phyloP scores from a whole-genome alignment of 1,140 invertebrate species.

The Cyphomyrmex costatus region DNA sequence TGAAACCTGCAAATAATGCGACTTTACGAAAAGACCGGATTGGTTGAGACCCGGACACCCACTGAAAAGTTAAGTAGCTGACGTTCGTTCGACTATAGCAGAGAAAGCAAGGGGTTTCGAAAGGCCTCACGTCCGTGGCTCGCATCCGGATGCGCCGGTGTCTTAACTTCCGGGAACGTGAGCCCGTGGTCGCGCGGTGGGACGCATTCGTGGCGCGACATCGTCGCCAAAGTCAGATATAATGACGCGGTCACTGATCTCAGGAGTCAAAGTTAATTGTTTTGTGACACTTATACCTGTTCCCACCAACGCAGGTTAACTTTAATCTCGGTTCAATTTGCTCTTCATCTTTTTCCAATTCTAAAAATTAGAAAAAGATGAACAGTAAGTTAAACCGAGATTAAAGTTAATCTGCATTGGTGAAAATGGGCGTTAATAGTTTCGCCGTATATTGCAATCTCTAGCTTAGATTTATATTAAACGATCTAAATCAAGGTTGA shows the following conservation, averaged over 20 bases:
- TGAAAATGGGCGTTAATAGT: too few relatives aligned
- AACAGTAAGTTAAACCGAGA: too few relatives aligned
- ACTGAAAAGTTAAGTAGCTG: constrained; percentile 54
- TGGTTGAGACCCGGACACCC: constrained; percentile 8
- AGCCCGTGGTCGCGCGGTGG: constrained; percentile 74
- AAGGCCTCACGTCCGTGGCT: constrained; percentile 81
- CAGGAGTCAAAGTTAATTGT: constrained; percentile 36
- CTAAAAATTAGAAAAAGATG: too few relatives aligned
- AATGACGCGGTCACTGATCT: constrained; percentile 81
- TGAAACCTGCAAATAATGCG: background rate
- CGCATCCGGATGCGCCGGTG: constrained; percentile 84
- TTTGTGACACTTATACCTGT: constrained; percentile 17
- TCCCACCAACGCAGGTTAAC: too few relatives aligned
- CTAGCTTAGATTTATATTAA: background rate
- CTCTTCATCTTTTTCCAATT: too few relatives aligned
- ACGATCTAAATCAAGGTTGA: background rate
- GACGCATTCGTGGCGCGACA: constrained; percentile 61
- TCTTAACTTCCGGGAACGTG: constrained; percentile 85
- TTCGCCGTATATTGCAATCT: background rate
- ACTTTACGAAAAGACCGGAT: constrained; percentile 8
- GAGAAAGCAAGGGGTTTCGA: constrained; percentile 68
- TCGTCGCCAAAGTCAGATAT: constrained; percentile 71
- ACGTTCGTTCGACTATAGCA: constrained; percentile 16
- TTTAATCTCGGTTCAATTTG: too few relatives aligned
- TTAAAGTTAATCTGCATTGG: too few relatives aligned